Percentiles rank a stretch among this genome's conserved stretches.
phyloP scores from a whole-genome alignment of 1,140 invertebrate genomes.

The Anastrepha obliqua region DNA sequence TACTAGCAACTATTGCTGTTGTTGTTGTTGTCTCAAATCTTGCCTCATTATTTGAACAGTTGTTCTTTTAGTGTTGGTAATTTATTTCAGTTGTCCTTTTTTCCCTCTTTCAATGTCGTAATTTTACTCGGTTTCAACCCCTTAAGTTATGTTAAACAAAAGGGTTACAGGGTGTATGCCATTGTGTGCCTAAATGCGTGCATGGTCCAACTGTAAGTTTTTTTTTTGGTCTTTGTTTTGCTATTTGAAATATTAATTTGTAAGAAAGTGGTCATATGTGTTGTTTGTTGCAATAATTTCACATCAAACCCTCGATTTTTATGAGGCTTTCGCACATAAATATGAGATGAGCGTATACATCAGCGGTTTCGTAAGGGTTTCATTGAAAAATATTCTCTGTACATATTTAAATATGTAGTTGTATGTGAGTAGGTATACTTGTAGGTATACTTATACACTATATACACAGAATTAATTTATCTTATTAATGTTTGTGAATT shows the following conservation, averaged over 20 bases:
- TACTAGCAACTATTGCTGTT: not conserved
- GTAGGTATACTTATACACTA: too few relatives aligned
- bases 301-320: conserved; percentile 16
- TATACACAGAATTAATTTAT: too few relatives aligned
- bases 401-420: too few relatives aligned
- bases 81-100: conserved; percentile 65
- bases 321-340: conserved; percentile 36
- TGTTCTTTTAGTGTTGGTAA: conserved; percentile 73
- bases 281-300: conserved; percentile 51
- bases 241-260: conserved; percentile 52
- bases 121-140: conserved; percentile 47
- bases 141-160: not conserved
- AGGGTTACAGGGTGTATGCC: not conserved
- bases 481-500: too few relatives aligned
- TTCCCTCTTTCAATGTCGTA: not conserved
- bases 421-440: too few relatives aligned
- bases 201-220: not conserved
- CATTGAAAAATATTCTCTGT: too few relatives aligned
- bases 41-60: conserved; percentile 73
- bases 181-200: not conserved
- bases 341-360: not conserved
- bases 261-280: conserved; percentile 53
- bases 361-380: too few relatives aligned
- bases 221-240: conserved; percentile 18
- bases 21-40: conserved; percentile 54